Percentiles rank a stretch among this genome's conserved stretches.
phyloP scores from a whole-genome alignment of 35 echinoderm and acorn worm genomes.

The Eucidaris tribuloides region DNA sequence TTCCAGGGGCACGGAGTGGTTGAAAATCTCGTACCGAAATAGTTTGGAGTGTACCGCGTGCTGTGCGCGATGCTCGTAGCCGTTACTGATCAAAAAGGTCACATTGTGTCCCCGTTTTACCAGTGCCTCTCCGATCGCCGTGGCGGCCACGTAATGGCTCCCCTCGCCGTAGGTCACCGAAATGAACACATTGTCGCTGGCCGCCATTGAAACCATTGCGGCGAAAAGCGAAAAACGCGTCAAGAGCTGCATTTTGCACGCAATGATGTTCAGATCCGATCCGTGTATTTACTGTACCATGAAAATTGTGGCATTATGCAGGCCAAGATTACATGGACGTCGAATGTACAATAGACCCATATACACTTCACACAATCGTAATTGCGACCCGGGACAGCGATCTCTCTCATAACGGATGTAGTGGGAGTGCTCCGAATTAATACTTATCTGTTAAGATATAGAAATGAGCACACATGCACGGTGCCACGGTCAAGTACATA shows the following conservation, averaged over 20 bases:
- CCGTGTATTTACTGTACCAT: too few relatives aligned
- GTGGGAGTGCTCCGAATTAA: too few relatives aligned
- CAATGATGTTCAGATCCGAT: too few relatives aligned
- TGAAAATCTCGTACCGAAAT: conserved; percentile 45
- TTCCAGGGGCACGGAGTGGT: conserved; percentile 12
- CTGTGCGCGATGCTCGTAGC: conserved; percentile 10
- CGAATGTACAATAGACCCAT: neutral
- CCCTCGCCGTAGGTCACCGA: conserved; percentile 46
- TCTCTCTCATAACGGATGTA: too few relatives aligned
- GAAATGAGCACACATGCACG: too few relatives aligned
- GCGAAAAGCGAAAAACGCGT: neutral
- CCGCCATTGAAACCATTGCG: neutral
- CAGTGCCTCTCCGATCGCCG: conserved; percentile 37
- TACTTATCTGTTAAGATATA: too few relatives aligned
- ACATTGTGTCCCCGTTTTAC: conserved; percentile 62
- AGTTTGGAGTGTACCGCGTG: conserved; percentile 4
- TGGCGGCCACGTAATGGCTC: conserved; percentile 65
- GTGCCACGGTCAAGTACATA: too few relatives aligned
- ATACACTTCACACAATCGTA: neutral
- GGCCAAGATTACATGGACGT: neutral
- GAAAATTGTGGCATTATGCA: neutral
- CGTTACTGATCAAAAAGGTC: conserved; percentile 35
- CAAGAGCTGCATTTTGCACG: neutral
- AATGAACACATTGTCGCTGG: conserved; percentile 5
- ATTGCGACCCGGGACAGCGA: neutral